Conservation (phyloP, 2,888 invertebrate species). For the Ormyrus pomaceus region DNA sequence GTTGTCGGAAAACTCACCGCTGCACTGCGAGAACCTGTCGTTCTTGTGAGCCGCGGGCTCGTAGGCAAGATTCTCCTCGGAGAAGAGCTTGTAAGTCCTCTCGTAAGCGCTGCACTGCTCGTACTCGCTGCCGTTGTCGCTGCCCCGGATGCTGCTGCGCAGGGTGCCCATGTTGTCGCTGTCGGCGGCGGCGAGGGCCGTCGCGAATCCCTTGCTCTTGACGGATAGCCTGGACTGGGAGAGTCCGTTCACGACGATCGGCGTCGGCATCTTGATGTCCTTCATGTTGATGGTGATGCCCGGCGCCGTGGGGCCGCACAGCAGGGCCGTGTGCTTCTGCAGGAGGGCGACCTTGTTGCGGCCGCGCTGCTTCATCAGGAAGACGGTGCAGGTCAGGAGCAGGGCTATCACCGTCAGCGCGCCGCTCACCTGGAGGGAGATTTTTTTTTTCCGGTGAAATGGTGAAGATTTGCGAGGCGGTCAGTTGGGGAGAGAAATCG, state of each 20-base stretch:
- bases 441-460: neutral
- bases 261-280: constrained; percentile 79
- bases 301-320: constrained; percentile 78
- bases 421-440: constrained; percentile 78
- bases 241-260: constrained; percentile 78
- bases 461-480: neutral
- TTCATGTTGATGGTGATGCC: constrained; percentile 80
- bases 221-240: constrained; percentile 77
- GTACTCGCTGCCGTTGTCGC: constrained; percentile 76
- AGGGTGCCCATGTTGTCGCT: constrained; percentile 71
- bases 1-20: constrained; percentile 71
- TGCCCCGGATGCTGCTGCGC: constrained; percentile 70
- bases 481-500: too few relatives aligned
- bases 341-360: constrained; percentile 81
- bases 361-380: constrained; percentile 82
- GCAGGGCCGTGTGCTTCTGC: constrained; percentile 80
- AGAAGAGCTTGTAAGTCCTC: constrained; percentile 68
- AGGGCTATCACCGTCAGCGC: constrained; percentile 82
- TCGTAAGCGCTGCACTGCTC: constrained; percentile 69
- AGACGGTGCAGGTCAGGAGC: constrained; percentile 81
- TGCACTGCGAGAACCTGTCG: constrained; percentile 76
- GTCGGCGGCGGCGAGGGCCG: constrained; percentile 71
- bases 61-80: constrained; percentile 65
- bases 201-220: constrained; percentile 71
- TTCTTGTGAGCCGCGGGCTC: constrained; percentile 59